A percentile compares a stretch with the other conserved stretches of the same genome.
Evolutionary conservation across 2,888 invertebrate species (phyloP).

Genomic region (Macrophya alboannulata): DNA sequence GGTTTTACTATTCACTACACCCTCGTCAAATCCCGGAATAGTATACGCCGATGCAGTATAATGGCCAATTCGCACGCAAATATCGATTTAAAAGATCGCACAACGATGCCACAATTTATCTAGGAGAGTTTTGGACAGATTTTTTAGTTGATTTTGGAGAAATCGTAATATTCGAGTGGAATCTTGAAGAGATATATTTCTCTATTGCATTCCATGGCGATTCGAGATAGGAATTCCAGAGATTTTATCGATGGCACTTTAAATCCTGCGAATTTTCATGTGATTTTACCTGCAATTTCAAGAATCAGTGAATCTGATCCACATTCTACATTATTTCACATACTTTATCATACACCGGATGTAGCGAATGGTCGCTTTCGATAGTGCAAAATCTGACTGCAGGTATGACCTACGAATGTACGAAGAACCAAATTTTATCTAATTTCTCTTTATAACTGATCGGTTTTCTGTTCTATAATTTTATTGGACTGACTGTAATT

Average conservation of each 20-base stretch:
- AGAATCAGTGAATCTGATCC: not conserved
- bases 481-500: too few species aligned
- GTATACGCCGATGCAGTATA: not conserved
- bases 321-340: not conserved
- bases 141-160: not conserved
- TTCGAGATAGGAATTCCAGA: not conserved
- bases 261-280: not conserved
- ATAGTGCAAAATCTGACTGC: not conserved
- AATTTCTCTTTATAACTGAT: not conserved
- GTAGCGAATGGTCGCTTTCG: not conserved
- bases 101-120: too few species aligned
- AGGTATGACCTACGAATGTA: not conserved
- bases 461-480: not conserved
- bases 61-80: not conserved
- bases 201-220: not conserved
- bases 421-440: not conserved
- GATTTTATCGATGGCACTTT: not conserved
- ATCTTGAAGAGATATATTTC: too few species aligned
- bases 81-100: not conserved
- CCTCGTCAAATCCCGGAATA: not conserved
- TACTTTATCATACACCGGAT: constrained; percentile 3
- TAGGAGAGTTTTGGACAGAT: too few species aligned
- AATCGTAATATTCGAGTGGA: not conserved
- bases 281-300: not conserved
- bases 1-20: not conserved